Conservation (phyloP, 2,797 vertebrate species). For the Schizothorax lantsangensis region DNA sequence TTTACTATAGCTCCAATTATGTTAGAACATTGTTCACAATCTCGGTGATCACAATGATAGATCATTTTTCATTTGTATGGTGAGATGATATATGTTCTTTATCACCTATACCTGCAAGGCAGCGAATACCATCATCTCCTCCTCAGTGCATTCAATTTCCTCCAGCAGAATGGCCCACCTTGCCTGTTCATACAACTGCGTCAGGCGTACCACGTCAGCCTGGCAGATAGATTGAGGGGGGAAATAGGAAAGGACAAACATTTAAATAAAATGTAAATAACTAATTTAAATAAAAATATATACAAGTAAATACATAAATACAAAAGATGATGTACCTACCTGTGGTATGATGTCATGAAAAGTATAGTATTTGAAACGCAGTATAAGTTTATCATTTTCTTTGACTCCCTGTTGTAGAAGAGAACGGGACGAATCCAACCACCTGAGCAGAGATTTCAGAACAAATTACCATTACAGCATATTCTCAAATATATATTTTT, state of each 20-base stretch:
- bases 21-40: neutral
- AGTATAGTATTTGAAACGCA: constrained; percentile 82
- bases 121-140: constrained; percentile 84
- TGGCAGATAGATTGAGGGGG: constrained; percentile 47
- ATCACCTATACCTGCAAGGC: constrained; percentile 76
- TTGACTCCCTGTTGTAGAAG: constrained; percentile 80
- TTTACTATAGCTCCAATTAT: neutral
- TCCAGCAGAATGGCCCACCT: constrained; percentile 82
- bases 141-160: constrained; percentile 81
- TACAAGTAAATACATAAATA: neutral
- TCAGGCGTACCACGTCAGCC: constrained; percentile 78
- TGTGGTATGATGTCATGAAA: constrained; percentile 80
- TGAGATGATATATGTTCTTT: neutral
- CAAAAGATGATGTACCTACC: constrained; percentile 61
- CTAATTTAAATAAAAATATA: neutral
- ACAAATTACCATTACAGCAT: neutral
- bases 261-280: neutral
- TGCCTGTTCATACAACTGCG: constrained; percentile 82
- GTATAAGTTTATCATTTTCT: constrained; percentile 73
- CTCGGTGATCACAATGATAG: neutral
- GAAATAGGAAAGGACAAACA: neutral
- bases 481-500: neutral
- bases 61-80: neutral
- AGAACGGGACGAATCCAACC: constrained; percentile 80
- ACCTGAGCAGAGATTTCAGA: constrained; percentile 66